These are phyloP conservation scores for Bombus sylvicola DNA, from an alignment of 1,140 invertebrate genomes.

Conservation along the genomic window DNA sequence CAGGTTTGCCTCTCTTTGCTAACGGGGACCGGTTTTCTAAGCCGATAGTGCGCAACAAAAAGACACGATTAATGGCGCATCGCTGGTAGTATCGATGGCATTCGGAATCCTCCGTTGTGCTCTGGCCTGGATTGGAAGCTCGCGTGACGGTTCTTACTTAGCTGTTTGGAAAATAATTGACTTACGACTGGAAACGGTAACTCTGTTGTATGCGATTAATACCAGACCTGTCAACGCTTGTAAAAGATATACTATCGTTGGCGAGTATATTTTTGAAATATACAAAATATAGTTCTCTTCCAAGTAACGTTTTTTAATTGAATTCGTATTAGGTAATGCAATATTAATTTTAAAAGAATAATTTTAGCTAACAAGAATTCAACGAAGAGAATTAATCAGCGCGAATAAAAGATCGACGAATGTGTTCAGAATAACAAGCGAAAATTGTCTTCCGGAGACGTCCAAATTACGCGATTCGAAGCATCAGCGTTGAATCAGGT, in stretches of 20 bases:
- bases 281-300: background rate
- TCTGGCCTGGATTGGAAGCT: background rate
- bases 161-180: background rate
- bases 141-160: background rate
- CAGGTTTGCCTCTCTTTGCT: conserved; percentile 6
- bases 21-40: conserved; percentile 33
- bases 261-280: background rate
- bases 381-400: too few relatives aligned
- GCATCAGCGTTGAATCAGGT: too few relatives aligned
- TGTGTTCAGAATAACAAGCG: too few relatives aligned
- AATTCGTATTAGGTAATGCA: background rate
- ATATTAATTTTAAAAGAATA: too few relatives aligned
- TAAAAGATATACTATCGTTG: too few relatives aligned
- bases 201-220: background rate
- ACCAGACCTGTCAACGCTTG: too few relatives aligned
- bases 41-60: conserved; percentile 7
- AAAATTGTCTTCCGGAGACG: too few relatives aligned
- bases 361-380: too few relatives aligned
- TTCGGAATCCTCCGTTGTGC: background rate
- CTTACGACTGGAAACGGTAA: background rate
- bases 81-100: background rate
- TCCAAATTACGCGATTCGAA: too few relatives aligned
- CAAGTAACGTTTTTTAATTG: background rate
- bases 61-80: conserved; percentile 9
- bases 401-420: too few relatives aligned